Evolutionary conservation across 2,113 vertebrate species (phyloP), one percentile per base, ranked within the genome.

Genomic region (Camarhynchus parvulus): DNA sequence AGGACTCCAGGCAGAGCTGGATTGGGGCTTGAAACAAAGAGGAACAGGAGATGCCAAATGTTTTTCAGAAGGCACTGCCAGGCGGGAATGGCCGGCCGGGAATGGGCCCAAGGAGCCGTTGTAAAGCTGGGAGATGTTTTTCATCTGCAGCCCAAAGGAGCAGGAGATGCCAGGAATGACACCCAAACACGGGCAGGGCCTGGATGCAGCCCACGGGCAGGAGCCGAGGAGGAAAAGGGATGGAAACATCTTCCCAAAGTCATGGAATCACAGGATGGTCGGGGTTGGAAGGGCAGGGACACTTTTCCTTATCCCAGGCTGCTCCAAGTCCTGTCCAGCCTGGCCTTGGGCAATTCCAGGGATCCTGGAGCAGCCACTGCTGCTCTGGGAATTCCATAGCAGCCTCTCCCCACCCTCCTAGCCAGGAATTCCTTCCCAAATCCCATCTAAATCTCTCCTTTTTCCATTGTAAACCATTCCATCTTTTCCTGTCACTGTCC

Each of bases 221-320:
- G n/a, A 39, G 31, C 73, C 0, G 1, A 11, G 59, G 5, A 31
- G 59, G 41, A 59, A 27, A 55, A 1, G 30, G 68, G 27, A 12
- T 47, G 74, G 86, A 27, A 31, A 17, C 1, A 0, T 8, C 58
- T 42, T 33, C 13, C 1, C 28, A 17, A 18, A 62, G 3, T 4
- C 11, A 2, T 27, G 55, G 78, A 25, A 41, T n/a, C 5, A 3
- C 3, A 0, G 66, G 5, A 24, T 20, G 46, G 33, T 3, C 0
- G 1, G 33, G 50, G 12, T 13, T 52, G 52, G 61, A 52, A 66
- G 33, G 50, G 33, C 28, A 41, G 46, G 24, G 28, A 30, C 28
- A 2, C 0, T 9, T 68, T 0, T 10, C 20, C 0, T 2, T 1
- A 0, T 4, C 46, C 46, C 33, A 46, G 68, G 16, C 0, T 39